Evolutionary conservation across 2,888 invertebrate genomes (phyloP), one percentile per base, ranked within the genome.

Genomic region (Eristalis pertinax): DNA sequence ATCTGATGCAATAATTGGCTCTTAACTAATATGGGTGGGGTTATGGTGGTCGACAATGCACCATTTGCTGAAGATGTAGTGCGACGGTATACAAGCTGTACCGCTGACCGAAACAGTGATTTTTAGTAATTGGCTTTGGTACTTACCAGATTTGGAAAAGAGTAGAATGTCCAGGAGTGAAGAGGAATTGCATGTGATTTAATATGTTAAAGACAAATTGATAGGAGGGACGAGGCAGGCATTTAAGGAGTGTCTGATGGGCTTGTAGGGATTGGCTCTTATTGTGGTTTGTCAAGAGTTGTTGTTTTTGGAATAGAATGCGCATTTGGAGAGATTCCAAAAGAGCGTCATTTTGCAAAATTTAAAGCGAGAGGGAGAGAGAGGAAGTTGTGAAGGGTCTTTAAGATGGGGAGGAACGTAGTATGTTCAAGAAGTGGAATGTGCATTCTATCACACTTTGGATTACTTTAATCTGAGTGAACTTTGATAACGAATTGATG

Each of bases 1-100:
- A 22, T 69, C 73, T 43, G 68, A 10, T 68, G 43, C 68, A 77
- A 68, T 68, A 73, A 73, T 68, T 83, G 64, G 22, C 43, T 72
- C 67, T 77, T 29, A 50, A 72, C 15, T 41, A 5, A 50, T 19
- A 35, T 43, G 43, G 43, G 50, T 1, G 10, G 50, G 8, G 50
- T 8, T n/a, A n/a, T 19, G 15, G 26, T 60, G 26, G 15, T n/a
- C n/a, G 15, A 43, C n/a, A 43, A n/a, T n/a, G 43, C 1, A 2
- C n/a, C 43, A 43, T n/a, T 43, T 7, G 43, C 43, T n/a, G 43
- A 19, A 2, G n/a, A 50, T 50, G 19, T 19, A n/a, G 50, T 50
- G 19, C 8, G 50, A 50, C 50, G 19, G 50, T 19, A 19, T 19
- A 50, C 50, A 50, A 50, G 50, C 50, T 50, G 50, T 50, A 50